Conservation (phyloP, 2,113 vertebrate species). For the Xenus cinereus region DNA sequence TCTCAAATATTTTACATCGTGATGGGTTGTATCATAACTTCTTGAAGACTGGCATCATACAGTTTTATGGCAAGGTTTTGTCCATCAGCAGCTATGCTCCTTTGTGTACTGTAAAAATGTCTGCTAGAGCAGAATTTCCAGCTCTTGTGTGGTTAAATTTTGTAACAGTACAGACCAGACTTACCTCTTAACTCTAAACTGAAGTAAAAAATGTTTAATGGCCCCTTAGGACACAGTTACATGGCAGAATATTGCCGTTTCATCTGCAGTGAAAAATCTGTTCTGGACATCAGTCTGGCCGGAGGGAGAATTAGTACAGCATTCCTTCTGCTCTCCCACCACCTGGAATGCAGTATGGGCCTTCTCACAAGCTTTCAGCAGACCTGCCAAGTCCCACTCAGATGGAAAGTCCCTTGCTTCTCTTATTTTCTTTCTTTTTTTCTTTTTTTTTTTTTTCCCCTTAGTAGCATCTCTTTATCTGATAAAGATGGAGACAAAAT, state of each 20-base stretch:
- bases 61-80: background rate
- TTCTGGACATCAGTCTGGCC: constrained; percentile 45
- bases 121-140: constrained; percentile 13
- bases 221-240: constrained; percentile 17
- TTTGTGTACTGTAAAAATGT: background rate
- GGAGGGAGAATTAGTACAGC: constrained; percentile 14
- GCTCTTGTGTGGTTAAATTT: constrained; percentile 25
- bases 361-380: constrained; percentile 25
- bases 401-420: background rate
- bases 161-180: background rate
- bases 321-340: constrained; percentile 50
- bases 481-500: background rate
- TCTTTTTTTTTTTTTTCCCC: background rate
- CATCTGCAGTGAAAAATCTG: background rate
- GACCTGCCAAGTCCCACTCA: constrained; percentile 1
- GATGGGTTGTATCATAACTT: background rate
- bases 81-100: background rate
- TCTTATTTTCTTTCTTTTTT: background rate
- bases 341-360: constrained; percentile 32
- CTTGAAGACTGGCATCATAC: background rate
- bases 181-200: constrained; percentile 4
- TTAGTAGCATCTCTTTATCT: background rate
- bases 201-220: background rate
- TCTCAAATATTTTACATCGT: background rate
- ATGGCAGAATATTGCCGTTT: background rate